phyloP scores from a whole-genome alignment of 2,113 vertebrate genomes.

The Ramphastos sulfuratus region DNA sequence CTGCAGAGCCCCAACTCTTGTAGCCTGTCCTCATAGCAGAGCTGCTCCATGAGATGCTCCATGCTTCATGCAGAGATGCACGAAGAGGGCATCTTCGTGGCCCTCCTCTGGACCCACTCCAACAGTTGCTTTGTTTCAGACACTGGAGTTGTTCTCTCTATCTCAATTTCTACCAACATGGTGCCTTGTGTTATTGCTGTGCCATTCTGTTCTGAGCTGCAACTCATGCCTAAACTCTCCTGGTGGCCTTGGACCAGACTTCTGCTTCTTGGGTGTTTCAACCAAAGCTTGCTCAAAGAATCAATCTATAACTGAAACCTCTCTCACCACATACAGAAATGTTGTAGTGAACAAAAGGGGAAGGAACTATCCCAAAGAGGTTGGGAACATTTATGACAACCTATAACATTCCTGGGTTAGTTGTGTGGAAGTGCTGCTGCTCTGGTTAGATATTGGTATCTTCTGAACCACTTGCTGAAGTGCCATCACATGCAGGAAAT shows the following conservation, averaged over 20 bases:
- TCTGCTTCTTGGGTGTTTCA: constrained; percentile 17
- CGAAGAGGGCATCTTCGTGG: too few relatives aligned
- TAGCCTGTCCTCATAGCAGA: too few relatives aligned
- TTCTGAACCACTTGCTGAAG: not conserved
- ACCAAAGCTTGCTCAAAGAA: not conserved
- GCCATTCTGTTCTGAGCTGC: not conserved
- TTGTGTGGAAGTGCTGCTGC: not conserved
- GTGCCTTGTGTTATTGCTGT: not conserved
- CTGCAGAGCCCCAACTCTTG: too few relatives aligned
- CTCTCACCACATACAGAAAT: not conserved
- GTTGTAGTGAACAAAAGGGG: not conserved
- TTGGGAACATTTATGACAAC: not conserved
- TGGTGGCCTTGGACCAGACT: not conserved
- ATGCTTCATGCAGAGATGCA: too few relatives aligned
- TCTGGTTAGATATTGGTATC: not conserved
- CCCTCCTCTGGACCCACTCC: too few relatives aligned
- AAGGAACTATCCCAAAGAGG: not conserved
- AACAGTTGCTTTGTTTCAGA: constrained; percentile 8
- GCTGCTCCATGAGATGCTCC: too few relatives aligned
- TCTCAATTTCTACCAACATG: not conserved
- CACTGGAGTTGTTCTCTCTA: not conserved
- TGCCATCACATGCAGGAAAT: constrained; percentile 22
- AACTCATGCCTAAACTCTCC: not conserved
- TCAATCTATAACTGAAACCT: not conserved
- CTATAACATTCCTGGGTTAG: not conserved